phyloP scores from a whole-genome alignment of 2,797 vertebrate genomes.

The Gephyroberyx darwinii region DNA sequence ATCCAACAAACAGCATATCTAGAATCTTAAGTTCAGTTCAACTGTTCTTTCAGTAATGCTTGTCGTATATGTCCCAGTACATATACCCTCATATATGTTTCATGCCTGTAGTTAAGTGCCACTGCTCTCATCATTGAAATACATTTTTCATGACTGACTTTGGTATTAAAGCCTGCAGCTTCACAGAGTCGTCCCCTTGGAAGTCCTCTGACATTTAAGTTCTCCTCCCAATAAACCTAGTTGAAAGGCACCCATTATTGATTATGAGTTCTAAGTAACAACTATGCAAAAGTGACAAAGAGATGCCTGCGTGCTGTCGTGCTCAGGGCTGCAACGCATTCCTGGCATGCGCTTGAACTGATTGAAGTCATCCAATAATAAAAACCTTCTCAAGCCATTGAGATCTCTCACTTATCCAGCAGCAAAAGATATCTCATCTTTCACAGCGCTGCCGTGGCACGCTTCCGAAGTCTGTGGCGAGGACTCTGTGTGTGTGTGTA shows the following conservation, averaged over 20 bases:
- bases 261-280: background rate
- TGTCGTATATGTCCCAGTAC: background rate
- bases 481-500: background rate
- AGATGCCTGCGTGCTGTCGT: background rate
- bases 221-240: background rate
- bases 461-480: background rate
- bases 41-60: background rate
- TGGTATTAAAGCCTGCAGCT: background rate
- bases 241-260: background rate
- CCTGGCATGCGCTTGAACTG: background rate
- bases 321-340: background rate
- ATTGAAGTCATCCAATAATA: constrained; percentile 1
- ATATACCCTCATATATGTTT: background rate
- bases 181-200: background rate
- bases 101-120: background rate
- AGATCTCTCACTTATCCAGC: constrained; percentile 1
- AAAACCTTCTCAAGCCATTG: background rate
- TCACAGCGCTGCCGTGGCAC: constrained; percentile 15
- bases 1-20: background rate
- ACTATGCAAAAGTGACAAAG: background rate
- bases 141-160: background rate
- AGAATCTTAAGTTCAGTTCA: background rate
- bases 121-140: background rate
- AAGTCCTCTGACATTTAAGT: constrained; percentile 3
- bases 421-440: background rate